Evolutionary conservation across 2,113 vertebrate genomes (phyloP).

Genomic region (Mirounga angustirostris): DNA sequence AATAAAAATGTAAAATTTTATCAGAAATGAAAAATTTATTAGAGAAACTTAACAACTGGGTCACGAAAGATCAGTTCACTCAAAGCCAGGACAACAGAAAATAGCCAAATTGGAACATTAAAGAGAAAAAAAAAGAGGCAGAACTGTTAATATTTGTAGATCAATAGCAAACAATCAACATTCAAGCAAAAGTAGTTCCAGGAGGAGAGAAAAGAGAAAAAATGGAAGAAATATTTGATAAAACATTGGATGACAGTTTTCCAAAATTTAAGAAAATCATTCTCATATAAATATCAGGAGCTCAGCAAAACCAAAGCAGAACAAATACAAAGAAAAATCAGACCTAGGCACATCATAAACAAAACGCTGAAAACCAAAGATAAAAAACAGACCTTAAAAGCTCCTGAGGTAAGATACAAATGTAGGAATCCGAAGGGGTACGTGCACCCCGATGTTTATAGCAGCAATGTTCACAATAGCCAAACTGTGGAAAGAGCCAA

Average conservation of each 20-base stretch:
- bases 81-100: not conserved
- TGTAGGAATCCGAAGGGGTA: no score
- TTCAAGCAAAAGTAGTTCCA: not conserved
- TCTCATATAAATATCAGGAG: not conserved
- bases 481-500: no score
- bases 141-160: not conserved
- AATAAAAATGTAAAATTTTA: conserved; percentile 3
- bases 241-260: not conserved
- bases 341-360: not conserved
- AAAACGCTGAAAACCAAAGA: not conserved
- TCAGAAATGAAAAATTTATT: not conserved
- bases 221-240: not conserved
- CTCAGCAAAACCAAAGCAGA: not conserved
- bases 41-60: not conserved
- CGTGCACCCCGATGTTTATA: no score
- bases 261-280: not conserved
- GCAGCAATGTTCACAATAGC: no score
- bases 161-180: not conserved
- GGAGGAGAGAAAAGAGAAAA: not conserved
- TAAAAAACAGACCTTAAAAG: not conserved
- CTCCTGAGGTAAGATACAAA: not conserved
- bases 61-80: not conserved
- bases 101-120: not conserved
- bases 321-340: not conserved
- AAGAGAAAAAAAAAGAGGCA: not conserved